These are phyloP conservation scores for Nephila pilipes DNA, from an alignment of 1,140 invertebrate genomes.

Conservation along the genomic window DNA sequence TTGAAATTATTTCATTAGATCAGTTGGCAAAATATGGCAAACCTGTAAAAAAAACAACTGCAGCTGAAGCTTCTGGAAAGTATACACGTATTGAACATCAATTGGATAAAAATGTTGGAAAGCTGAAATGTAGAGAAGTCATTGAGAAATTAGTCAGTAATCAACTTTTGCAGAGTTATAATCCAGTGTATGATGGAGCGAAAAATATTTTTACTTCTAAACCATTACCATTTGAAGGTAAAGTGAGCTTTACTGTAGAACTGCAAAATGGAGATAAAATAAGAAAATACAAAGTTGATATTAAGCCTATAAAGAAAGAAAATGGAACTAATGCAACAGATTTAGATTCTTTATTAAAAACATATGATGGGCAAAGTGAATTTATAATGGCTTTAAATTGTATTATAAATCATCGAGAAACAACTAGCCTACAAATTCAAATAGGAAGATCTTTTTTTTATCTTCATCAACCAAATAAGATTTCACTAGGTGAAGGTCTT, in stretches of 20 bases:
- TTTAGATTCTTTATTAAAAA: slow-evolving; percentile 11
- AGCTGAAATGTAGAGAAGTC: slow-evolving; percentile 41
- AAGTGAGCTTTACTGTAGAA: slow-evolving; percentile 2
- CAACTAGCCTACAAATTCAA: slow-evolving; percentile 28
- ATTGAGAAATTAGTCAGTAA: neutral
- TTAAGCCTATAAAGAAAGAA: slow-evolving; percentile 61
- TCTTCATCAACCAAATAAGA: neutral
- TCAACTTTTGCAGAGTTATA: neutral
- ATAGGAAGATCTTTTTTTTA: slow-evolving; percentile 65
- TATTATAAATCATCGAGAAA: slow-evolving; percentile 45
- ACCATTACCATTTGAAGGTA: slow-evolving; percentile 24
- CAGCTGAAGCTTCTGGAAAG: neutral
- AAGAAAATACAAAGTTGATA: slow-evolving; percentile 28
- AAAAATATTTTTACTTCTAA: slow-evolving; percentile 70
- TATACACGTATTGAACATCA: slow-evolving; percentile 27
- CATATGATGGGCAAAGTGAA: slow-evolving; percentile 4
- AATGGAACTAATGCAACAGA: slow-evolving; percentile 48
- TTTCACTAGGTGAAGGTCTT: slow-evolving; percentile 54
- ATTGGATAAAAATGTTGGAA: slow-evolving; percentile 12
- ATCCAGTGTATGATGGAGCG: slow-evolving; percentile 65
- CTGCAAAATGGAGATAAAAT: neutral
- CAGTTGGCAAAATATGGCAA: slow-evolving; percentile 55
- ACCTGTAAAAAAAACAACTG: neutral
- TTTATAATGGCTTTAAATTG: slow-evolving; percentile 53
- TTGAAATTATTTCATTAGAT: slow-evolving; percentile 45